Conservation (phyloP, 2,888 invertebrate species). For the Acronicta alni region DNA sequence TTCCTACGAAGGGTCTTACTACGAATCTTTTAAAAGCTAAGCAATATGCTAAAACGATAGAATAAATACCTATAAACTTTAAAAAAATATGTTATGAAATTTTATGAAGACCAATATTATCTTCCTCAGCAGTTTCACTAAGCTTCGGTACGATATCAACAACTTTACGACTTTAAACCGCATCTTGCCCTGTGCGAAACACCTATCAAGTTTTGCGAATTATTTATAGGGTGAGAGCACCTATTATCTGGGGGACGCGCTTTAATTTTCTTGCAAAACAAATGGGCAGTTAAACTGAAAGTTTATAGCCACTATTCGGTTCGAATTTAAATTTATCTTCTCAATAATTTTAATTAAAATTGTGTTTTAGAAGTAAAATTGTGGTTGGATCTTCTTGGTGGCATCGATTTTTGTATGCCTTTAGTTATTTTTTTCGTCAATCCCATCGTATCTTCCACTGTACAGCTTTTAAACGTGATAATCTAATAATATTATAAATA, state of each 20-base stretch:
- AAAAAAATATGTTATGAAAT: slow-evolving; percentile 14
- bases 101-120: slow-evolving; percentile 18
- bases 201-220: slow-evolving; percentile 36
- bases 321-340: slow-evolving; percentile 46
- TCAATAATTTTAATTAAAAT: slow-evolving; percentile 39
- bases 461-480: too few relatives aligned
- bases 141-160: slow-evolving; percentile 8
- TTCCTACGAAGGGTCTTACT: too few relatives aligned
- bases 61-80: slow-evolving; percentile 6
- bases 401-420: not conserved
- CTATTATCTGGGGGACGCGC: slow-evolving; percentile 29
- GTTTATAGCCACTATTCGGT: slow-evolving; percentile 44
- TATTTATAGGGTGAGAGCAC: slow-evolving; percentile 41
- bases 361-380: slow-evolving; percentile 11
- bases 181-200: slow-evolving; percentile 20
- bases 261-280: slow-evolving; percentile 46
- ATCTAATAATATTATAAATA: too few relatives aligned
- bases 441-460: too few relatives aligned
- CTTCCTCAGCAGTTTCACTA: slow-evolving; percentile 23
- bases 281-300: slow-evolving; percentile 42
- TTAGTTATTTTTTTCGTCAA: not conserved
- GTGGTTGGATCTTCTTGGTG: slow-evolving; percentile 9
- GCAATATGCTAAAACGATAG: not conserved
- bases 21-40: not conserved
- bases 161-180: slow-evolving; percentile 36